Evolutionary conservation across 2,888 invertebrate species (phyloP).

Genomic region (Chrysodeixis includens): DNA sequence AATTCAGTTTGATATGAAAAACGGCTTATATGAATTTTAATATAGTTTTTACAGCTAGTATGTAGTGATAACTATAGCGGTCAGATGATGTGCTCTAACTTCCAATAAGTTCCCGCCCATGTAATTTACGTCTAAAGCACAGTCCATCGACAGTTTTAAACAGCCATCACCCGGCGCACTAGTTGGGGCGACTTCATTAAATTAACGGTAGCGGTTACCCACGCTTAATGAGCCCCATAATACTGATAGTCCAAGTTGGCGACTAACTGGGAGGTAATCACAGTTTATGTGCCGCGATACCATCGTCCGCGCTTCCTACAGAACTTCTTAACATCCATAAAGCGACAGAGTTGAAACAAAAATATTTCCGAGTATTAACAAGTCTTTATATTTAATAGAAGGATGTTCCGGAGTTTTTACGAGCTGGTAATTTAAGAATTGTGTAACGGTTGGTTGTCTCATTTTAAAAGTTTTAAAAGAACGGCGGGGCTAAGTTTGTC

Average conservation of each 20-base stretch:
- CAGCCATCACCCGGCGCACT: conserved; percentile 38
- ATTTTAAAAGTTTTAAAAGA: conserved; percentile 52
- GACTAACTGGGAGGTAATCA: conserved; percentile 52
- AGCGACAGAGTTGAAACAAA: conserved; percentile 46
- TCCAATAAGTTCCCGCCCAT: conserved; percentile 18
- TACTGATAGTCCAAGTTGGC: conserved; percentile 47
- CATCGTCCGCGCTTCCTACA: conserved; percentile 29
- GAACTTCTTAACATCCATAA: conserved; percentile 50
- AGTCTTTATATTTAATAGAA: conserved; percentile 55
- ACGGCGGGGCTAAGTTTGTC: conserved; percentile 29
- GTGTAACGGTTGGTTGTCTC: conserved; percentile 55
- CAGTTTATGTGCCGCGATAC: conserved; percentile 50
- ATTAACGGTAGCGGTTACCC: conserved; percentile 47
- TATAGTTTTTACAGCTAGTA: no score
- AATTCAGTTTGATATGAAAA: no score
- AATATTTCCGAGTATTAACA: conserved; percentile 52
- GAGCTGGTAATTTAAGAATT: conserved; percentile 52
- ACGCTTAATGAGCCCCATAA: conserved; percentile 49
- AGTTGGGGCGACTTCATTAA: conserved; percentile 53
- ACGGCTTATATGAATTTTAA: no score
- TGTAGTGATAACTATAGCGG: no score
- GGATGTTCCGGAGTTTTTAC: conserved; percentile 49
- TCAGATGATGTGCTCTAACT: no score
- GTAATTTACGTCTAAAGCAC: conserved; percentile 34
- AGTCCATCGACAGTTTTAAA: conserved; percentile 50